Percentiles rank a stretch among this genome's conserved stretches.
Evolutionary conservation across 2,888 invertebrate species (phyloP).

Genomic region (Pecten maximus): DNA sequence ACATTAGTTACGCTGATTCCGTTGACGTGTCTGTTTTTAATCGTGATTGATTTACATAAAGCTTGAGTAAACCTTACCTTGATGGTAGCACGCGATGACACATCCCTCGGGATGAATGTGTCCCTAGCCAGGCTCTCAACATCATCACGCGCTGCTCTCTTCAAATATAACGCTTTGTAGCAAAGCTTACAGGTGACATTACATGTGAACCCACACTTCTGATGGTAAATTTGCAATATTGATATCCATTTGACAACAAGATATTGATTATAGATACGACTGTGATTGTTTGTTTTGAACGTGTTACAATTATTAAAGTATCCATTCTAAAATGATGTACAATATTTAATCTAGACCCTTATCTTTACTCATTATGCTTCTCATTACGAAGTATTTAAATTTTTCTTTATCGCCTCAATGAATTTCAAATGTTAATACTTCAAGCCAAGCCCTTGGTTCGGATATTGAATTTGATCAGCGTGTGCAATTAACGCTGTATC

Average conservation of each 20-base stretch:
- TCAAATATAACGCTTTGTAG: not conserved
- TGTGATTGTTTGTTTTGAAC: not conserved
- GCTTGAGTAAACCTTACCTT: not conserved
- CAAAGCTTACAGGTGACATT: not conserved
- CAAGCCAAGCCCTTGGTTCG: too few species aligned
- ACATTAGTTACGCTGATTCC: not conserved
- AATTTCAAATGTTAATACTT: too few species aligned
- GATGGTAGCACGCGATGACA: not conserved
- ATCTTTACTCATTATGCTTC: too few species aligned
- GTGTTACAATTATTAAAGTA: not conserved
- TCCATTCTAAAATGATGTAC: not conserved
- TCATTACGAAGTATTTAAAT: too few species aligned
- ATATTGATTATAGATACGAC: not conserved
- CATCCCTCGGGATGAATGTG: not conserved
- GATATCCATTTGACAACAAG: not conserved
- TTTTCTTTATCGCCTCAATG: too few species aligned
- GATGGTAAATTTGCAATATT: not conserved
- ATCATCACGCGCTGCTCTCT: not conserved
- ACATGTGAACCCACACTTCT: not conserved
- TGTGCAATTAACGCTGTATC: too few species aligned
- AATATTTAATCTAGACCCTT: not conserved
- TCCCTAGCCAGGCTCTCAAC: not conserved
- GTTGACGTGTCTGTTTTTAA: not conserved
- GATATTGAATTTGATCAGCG: too few species aligned
- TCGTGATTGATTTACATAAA: not conserved